Conservation (phyloP, 2,888 invertebrate genomes). For the Athetis lepigone region DNA sequence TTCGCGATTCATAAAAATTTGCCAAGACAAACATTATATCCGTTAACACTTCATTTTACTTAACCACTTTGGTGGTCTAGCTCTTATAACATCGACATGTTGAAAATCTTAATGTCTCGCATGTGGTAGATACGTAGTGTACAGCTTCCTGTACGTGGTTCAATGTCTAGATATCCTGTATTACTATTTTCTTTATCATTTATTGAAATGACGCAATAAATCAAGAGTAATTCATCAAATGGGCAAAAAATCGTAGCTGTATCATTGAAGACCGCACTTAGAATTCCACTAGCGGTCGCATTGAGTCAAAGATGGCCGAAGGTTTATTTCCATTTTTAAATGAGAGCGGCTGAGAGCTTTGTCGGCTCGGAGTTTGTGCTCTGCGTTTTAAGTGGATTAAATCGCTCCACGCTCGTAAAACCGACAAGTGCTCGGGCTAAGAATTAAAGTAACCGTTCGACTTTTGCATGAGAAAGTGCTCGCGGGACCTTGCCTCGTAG, state of each 20-base stretch:
- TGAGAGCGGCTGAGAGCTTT: slow-evolving; percentile 90
- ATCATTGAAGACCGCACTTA: slow-evolving; percentile 84
- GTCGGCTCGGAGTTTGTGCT: slow-evolving; percentile 90
- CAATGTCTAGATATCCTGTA: slow-evolving; percentile 29
- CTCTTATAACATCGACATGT: slow-evolving; percentile 29
- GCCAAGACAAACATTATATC: slow-evolving; percentile 49
- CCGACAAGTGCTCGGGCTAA: slow-evolving; percentile 90
- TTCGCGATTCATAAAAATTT: slow-evolving; percentile 45
- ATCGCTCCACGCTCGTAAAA: slow-evolving; percentile 90
- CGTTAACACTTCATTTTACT: slow-evolving; percentile 39
- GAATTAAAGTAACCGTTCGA: slow-evolving; percentile 90
- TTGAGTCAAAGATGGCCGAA: slow-evolving; percentile 89
- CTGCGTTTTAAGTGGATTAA: slow-evolving; percentile 91
- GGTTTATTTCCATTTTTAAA: slow-evolving; percentile 91
- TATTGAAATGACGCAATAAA: slow-evolving; percentile 48
- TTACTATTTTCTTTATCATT: slow-evolving; percentile 43
- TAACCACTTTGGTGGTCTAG: slow-evolving; percentile 43
- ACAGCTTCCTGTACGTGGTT: slow-evolving; percentile 39
- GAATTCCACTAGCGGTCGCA: slow-evolving; percentile 87
- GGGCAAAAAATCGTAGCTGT: slow-evolving; percentile 80
- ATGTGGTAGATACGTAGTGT: slow-evolving; percentile 31
- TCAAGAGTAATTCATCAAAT: slow-evolving; percentile 62
- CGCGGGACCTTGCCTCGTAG: slow-evolving; percentile 83
- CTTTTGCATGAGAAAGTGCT: slow-evolving; percentile 90
- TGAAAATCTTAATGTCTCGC: slow-evolving; percentile 45